Evolutionary conservation across 2,113 vertebrate species (phyloP).

Genomic region (Aptenodytes forsteri): DNA sequence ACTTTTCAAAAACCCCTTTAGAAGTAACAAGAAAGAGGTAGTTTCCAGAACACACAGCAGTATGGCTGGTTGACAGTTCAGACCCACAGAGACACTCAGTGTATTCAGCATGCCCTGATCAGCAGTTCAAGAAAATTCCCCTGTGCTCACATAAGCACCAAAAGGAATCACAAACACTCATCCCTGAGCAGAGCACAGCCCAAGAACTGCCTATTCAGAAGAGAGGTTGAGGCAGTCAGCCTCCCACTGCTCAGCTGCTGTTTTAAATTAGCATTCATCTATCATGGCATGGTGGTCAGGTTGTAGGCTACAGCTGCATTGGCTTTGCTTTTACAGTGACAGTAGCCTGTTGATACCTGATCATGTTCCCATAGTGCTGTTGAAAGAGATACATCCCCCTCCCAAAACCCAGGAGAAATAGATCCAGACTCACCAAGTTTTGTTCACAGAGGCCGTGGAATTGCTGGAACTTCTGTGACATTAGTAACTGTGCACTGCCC

Average conservation of each 20-base stretch:
- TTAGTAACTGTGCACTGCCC: constrained; percentile 84
- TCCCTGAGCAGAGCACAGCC: not conserved
- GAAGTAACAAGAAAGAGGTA: not conserved
- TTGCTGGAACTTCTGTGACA: constrained; percentile 96
- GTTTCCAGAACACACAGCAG: not conserved
- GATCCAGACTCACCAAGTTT: constrained; percentile 88
- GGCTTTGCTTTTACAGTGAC: not conserved
- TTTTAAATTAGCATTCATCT: not conserved
- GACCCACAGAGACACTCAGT: too few relatives aligned
- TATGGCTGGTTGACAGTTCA: not conserved
- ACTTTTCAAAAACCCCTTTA: not conserved
- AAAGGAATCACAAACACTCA: not conserved
- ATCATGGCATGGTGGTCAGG: fast-evolving
- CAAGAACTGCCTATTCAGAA: not conserved
- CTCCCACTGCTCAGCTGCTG: not conserved
- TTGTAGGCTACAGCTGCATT: not conserved
- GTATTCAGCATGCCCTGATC: not conserved
- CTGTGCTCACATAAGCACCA: not conserved
- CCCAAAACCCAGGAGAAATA: not conserved
- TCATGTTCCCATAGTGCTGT: not conserved
- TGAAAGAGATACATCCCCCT: not conserved
- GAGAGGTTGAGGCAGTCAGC: not conserved
- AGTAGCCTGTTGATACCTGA: not conserved
- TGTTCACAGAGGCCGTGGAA: constrained; percentile 97
- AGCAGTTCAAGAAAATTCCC: not conserved